Conservation (phyloP, 2,113 vertebrate species). For the Dromiciops gliroides region DNA sequence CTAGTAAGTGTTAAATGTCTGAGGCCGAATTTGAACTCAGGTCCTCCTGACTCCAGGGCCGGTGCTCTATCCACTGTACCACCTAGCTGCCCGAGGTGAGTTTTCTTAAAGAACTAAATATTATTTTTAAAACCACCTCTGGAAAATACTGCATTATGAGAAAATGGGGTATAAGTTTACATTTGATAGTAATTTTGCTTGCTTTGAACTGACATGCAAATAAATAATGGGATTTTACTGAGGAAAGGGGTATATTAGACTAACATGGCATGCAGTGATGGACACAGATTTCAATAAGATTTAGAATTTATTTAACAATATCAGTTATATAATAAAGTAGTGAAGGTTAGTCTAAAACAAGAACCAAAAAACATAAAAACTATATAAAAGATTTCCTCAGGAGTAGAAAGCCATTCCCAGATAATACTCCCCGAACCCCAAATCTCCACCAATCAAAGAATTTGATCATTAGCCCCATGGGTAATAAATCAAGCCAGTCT, state of each 20-base stretch:
- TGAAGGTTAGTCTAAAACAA: neutral
- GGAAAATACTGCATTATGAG: neutral
- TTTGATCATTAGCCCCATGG: conserved; percentile 45
- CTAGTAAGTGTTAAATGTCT: too few relatives aligned
- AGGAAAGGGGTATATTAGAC: neutral
- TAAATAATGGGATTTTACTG: neutral
- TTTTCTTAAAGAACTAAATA: neutral
- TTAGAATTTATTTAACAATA: conserved; percentile 29
- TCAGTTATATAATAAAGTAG: conserved; percentile 26
- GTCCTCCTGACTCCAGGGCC: too few relatives aligned
- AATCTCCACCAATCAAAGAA: conserved; percentile 33
- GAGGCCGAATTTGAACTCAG: too few relatives aligned
- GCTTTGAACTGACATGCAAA: conserved; percentile 2
- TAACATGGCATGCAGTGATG: conserved; percentile 59
- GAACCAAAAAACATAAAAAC: neutral
- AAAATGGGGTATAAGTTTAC: neutral
- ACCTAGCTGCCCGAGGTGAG: neutral
- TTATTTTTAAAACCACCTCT: too few relatives aligned
- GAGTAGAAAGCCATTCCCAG: neutral
- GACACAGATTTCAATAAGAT: conserved; percentile 59
- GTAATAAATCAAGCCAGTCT: neutral
- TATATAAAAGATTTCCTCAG: neutral
- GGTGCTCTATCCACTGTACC: too few relatives aligned
- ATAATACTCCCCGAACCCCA: neutral
- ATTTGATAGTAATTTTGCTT: conserved; percentile 56